Evolutionary conservation across 2,113 vertebrate genomes (phyloP).

Genomic region (Clarias batrachus): DNA sequence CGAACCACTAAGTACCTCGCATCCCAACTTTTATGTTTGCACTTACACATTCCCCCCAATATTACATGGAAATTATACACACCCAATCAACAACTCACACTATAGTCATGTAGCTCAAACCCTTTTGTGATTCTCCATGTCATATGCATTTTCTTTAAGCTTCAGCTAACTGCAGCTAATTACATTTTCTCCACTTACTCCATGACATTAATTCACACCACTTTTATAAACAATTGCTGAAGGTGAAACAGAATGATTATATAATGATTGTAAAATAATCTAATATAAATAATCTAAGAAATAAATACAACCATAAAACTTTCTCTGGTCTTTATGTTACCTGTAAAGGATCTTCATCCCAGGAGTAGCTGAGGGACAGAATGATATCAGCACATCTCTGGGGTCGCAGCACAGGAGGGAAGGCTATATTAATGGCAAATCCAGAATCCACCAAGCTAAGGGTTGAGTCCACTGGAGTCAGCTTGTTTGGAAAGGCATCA

Average conservation of each 20-base stretch:
- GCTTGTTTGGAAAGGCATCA: conserved; percentile 72
- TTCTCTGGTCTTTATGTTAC: conserved; percentile 58
- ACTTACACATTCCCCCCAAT: no score
- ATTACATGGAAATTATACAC: not conserved
- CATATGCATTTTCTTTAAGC: not conserved
- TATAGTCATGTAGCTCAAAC: not conserved
- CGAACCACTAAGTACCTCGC: no score
- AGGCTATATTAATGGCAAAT: conserved; percentile 79
- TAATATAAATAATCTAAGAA: no score
- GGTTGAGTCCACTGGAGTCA: conserved; percentile 76
- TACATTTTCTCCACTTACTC: not conserved
- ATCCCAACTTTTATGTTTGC: no score
- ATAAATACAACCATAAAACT: no score
- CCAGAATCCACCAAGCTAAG: conserved; percentile 82
- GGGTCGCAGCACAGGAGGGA: conserved; percentile 75
- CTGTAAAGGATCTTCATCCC: conserved; percentile 66
- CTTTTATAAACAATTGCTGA: not conserved
- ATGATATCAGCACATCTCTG: conserved; percentile 81
- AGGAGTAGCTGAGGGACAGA: conserved; percentile 78
- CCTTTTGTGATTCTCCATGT: not conserved
- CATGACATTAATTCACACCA: not conserved
- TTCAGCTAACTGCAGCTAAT: not conserved
- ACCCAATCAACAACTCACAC: not conserved
- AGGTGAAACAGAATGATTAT: no score
- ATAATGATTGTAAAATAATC: no score